Evolutionary conservation across 2,888 invertebrate species (phyloP).

Genomic region (Noctua pronuba): DNA sequence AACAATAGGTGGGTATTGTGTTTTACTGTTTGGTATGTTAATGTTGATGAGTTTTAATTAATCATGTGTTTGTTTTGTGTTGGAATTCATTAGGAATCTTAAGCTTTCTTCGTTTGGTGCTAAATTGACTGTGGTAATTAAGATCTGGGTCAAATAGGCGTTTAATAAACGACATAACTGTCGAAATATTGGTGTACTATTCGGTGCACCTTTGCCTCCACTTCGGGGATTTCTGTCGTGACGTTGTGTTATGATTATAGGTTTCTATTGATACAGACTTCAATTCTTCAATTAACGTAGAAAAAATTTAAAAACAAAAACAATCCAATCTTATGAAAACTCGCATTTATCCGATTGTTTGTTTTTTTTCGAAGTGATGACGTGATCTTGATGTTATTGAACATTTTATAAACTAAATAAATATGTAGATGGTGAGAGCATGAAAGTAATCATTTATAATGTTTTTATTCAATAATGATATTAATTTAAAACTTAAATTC

Average conservation of each 20-base stretch:
- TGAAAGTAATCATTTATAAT: too few relatives aligned
- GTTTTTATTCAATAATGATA: too few relatives aligned
- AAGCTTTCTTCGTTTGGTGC: neutral
- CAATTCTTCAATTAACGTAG: constrained; percentile 2
- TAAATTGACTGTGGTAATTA: neutral
- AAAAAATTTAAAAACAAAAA: neutral
- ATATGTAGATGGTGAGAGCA: neutral
- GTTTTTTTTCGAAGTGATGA: neutral
- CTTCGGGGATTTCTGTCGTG: neutral
- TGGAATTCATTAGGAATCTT: constrained; percentile 20
- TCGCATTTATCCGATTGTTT: neutral
- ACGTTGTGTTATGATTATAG: neutral
- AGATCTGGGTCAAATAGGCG: neutral
- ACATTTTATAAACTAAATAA: neutral
- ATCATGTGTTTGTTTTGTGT: constrained; percentile 6
- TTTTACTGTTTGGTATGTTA: constrained; percentile 46
- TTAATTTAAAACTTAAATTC: too few relatives aligned
- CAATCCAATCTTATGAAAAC: too few relatives aligned
- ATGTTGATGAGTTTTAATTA: constrained; percentile 28
- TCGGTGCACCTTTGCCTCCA: neutral
- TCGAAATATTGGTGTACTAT: neutral
- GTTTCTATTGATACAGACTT: neutral
- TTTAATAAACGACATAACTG: neutral
- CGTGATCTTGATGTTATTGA: neutral
- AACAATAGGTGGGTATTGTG: constrained; percentile 62